Percentiles rank a stretch among this genome's conserved stretches.
phyloP scores from a whole-genome alignment of 2,888 invertebrate species.

The Catocala nupta region DNA sequence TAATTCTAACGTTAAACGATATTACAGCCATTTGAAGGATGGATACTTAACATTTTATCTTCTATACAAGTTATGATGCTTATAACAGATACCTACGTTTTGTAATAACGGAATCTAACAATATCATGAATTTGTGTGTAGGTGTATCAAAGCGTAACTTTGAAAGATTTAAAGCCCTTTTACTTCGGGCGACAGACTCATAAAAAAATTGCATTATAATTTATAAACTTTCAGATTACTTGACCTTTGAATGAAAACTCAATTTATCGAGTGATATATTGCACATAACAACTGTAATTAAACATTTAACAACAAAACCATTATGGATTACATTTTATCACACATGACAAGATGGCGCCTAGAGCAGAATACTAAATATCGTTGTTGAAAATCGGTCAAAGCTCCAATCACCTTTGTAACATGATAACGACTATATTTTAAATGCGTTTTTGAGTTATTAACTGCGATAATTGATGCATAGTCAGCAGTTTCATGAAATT shows the following conservation, averaged over 20 bases:
- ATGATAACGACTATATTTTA: slow-evolving; percentile 46
- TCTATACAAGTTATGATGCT: no score
- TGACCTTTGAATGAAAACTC: slow-evolving; percentile 70
- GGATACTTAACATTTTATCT: background rate
- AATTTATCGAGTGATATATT: slow-evolving; percentile 76
- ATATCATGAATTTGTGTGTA: slow-evolving; percentile 8
- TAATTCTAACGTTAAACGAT: no score
- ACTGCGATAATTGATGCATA: slow-evolving; percentile 32
- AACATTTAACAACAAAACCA: slow-evolving; percentile 65
- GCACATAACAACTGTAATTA: slow-evolving; percentile 73
- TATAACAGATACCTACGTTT: background rate
- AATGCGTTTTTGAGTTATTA: slow-evolving; percentile 39
- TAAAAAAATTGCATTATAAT: slow-evolving; percentile 4
- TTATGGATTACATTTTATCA: slow-evolving; percentile 61
- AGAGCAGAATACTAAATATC: slow-evolving; percentile 62
- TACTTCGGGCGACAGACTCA: slow-evolving; percentile 16
- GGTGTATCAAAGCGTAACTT: slow-evolving; percentile 14
- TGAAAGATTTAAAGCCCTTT: slow-evolving; percentile 13
- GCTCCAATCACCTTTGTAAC: slow-evolving; percentile 40
- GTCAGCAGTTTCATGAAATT: slow-evolving; percentile 30
- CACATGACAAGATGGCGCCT: slow-evolving; percentile 62
- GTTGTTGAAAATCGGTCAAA: slow-evolving; percentile 58
- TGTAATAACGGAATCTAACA: background rate
- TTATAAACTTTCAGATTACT: slow-evolving; percentile 50
- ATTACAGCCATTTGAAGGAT: background rate